A percentile compares a stretch with the other conserved stretches of the same genome.
Conservation (phyloP, 2,797 vertebrate genomes). For the Onychomys arenicola region DNA sequence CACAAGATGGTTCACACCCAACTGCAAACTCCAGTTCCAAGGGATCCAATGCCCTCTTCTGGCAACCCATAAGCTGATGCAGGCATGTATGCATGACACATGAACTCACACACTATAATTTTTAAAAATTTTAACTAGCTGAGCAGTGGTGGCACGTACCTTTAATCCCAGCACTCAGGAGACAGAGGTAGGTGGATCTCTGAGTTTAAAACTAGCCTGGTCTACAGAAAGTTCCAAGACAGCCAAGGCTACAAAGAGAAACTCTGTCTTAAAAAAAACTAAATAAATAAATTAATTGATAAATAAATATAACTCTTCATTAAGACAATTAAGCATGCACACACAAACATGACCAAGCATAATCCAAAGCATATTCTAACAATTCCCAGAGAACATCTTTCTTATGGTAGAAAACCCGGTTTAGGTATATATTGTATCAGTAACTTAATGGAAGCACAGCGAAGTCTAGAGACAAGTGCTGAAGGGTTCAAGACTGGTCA, state of each 20-base stretch:
- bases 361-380: slow-evolving; percentile 58
- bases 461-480: slow-evolving; percentile 51
- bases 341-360: slow-evolving; percentile 24
- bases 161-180: too few species aligned
- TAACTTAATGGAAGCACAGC: slow-evolving; percentile 49
- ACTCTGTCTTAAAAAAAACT: neutral
- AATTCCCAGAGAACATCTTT: slow-evolving; percentile 50
- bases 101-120: neutral
- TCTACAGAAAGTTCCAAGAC: too few species aligned
- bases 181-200: too few species aligned
- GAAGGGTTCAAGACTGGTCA: slow-evolving; percentile 44
- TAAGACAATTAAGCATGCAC: slow-evolving; percentile 39
- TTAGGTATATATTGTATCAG: slow-evolving; percentile 29
- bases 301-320: neutral
- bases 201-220: too few species aligned
- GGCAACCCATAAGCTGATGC: neutral
- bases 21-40: neutral
- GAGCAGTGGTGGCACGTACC: too few species aligned
- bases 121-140: neutral
- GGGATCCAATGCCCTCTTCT: neutral
- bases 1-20: neutral
- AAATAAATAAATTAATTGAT: neutral
- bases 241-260: too few species aligned
- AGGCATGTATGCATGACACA: neutral
- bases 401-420: slow-evolving; percentile 20